Evolutionary conservation across 2,888 invertebrate species (phyloP), one percentile per base, ranked within the genome.

Genomic region (Rhagophthalmus giganteus): DNA sequence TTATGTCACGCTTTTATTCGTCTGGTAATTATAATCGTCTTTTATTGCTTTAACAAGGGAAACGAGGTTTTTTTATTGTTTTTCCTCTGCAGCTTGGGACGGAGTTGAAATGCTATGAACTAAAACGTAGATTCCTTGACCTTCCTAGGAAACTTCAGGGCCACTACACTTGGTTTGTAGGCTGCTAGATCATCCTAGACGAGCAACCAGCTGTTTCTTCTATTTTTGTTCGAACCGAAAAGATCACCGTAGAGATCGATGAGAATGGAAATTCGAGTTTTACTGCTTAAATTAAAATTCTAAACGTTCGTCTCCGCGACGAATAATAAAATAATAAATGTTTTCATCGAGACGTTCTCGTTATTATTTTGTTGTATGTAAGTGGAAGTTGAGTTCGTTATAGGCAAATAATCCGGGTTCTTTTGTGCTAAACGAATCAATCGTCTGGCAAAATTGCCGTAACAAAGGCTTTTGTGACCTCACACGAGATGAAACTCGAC

Each of bases 391-490:
- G 39, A 12, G 50, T 45, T 42, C 39, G 30, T 40, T 45, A 45
- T 51, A 45, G 51, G 45, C 51, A 51, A 51, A 51, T 51, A 51
- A 51, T 51, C 39, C 31, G 16, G 31, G 34, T 35, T 51, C 51
- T 51, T 50, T 45, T 51, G 51, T 51, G 45, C 40, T 52, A 47
- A 52, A 52, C 52, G 58, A 58, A 55, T 55, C 59, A 55, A 58
- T 56, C 55, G 62, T 49, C 56, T 57, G 59, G 57, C 59, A 58
- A 58, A 60, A 59, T 59, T 55, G 58, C 55, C 41, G 62, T 58
- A 62, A 62, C 61, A 59, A 63, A 63, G 59, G 58, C 48, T 51
- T 52, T 47, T 55, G 55, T 54, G 57, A 55, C 57, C 57, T 54
- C 61, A 59, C 60, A 59, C 59, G 60, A 55, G 59, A 50, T 53